phyloP scores from a whole-genome alignment of 2,888 invertebrate genomes.

The Cryptosula pallasiana region DNA sequence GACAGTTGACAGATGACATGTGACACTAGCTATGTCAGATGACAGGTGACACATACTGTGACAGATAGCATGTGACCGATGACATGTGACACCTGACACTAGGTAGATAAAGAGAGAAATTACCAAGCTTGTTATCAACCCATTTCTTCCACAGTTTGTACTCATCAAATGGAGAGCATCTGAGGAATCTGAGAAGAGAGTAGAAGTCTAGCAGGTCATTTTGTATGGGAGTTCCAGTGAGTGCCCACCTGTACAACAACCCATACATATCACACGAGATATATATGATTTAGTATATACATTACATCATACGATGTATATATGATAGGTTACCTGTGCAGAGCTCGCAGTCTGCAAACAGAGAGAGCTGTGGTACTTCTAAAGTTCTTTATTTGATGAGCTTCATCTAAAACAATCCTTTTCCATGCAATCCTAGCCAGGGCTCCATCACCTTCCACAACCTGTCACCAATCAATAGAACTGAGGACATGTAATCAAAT shows the following conservation, averaged over 20 bases:
- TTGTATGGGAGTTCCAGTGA: conserved; percentile 93
- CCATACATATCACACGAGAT: no score
- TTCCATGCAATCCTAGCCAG: conserved; percentile 73
- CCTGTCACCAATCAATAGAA: no score
- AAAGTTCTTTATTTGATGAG: conserved; percentile 82
- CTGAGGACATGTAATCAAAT: no score
- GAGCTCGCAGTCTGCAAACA: conserved; percentile 63
- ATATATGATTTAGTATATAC: no score
- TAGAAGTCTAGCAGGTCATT: conserved; percentile 74
- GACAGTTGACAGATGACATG: no score
- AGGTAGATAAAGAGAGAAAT: no score
- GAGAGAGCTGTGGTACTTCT: conserved; percentile 71
- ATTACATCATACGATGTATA: no score
- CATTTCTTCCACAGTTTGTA: conserved; percentile 84
- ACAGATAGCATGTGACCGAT: no score
- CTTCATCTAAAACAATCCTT: conserved; percentile 86
- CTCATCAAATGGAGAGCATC: conserved; percentile 84
- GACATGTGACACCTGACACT: no score
- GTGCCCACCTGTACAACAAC: conserved; percentile 66
- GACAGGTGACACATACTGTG: no score
- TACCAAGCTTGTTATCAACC: conserved; percentile 76
- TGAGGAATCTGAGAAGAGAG: conserved; percentile 65
- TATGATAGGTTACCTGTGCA: background rate
- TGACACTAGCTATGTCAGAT: no score
- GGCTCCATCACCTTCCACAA: conserved; percentile 4